phyloP scores from a whole-genome alignment of 2,888 invertebrate genomes.

The Drosophila quasianomalipes region DNA sequence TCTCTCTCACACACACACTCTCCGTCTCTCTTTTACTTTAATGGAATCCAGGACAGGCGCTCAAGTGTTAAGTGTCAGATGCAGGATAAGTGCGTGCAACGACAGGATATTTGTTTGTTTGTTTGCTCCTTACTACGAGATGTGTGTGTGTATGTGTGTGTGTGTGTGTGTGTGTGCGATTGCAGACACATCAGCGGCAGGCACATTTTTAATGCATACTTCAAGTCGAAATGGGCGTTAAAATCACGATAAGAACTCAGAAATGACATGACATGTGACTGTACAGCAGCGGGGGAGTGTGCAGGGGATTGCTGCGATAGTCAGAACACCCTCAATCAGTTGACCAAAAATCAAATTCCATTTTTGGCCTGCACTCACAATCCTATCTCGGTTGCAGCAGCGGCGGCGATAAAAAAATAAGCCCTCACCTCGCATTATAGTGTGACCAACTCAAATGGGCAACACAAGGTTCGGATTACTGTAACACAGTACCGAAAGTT shows the following conservation, averaged over 20 bases:
- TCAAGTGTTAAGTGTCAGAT: conserved; percentile 80
- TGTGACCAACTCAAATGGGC: background rate
- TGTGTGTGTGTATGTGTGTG: background rate
- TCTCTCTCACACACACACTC: background rate
- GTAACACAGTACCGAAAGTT: background rate
- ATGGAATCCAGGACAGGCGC: conserved; percentile 48
- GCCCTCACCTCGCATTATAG: background rate
- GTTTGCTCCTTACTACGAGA: conserved; percentile 38
- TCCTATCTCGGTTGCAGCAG: conserved; percentile 52
- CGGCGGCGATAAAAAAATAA: background rate
- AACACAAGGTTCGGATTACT: background rate
- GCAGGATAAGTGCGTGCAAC: conserved; percentile 74
- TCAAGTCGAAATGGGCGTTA: conserved; percentile 66
- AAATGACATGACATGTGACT: conserved; percentile 57
- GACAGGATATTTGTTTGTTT: conserved; percentile 76
- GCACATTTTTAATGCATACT: conserved; percentile 75
- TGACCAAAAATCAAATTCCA: conserved; percentile 66
- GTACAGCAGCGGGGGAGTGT: background rate
- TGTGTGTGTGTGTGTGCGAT: conserved; percentile 31
- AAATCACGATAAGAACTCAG: conserved; percentile 69
- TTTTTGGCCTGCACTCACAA: conserved; percentile 56
- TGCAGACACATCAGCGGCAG: conserved; percentile 69
- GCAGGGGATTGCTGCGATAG: conserved; percentile 32
- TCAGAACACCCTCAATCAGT: conserved; percentile 30
- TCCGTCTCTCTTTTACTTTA: conserved; percentile 20